These are phyloP conservation scores for Pantala flavescens DNA, from an alignment of 1,140 invertebrate species.

Conservation along the genomic window DNA sequence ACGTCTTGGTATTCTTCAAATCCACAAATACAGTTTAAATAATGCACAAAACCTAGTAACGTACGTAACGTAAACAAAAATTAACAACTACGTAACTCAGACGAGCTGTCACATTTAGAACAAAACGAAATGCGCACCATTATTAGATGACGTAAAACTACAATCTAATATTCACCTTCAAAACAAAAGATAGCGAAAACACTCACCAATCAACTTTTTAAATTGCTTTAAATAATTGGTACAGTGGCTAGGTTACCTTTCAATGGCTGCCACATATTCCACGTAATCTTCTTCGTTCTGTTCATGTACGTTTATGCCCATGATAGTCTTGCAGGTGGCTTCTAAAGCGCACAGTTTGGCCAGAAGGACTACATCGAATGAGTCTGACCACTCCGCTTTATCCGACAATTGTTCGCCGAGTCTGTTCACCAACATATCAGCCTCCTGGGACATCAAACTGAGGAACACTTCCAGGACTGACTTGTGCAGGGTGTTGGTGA, in stretches of 20 bases:
- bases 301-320: conserved; percentile 54
- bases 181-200: no score
- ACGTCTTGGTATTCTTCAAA: no score
- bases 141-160: no score
- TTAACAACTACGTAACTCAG: no score
- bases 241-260: conserved; percentile 32
- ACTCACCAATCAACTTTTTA: no score
- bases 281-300: conserved; percentile 42
- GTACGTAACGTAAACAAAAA: no score
- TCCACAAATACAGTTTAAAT: no score
- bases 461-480: conserved; percentile 56
- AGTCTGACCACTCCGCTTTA: conserved; percentile 33
- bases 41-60: no score
- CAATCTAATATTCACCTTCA: no score
- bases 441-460: conserved; percentile 37
- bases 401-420: conserved; percentile 44
- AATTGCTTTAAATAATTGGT: no score
- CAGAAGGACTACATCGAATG: conserved; percentile 47
- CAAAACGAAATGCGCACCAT: no score
- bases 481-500: conserved; percentile 71
- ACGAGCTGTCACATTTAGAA: no score
- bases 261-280: conserved; percentile 50
- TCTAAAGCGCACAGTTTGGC: conserved; percentile 54
- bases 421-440: conserved; percentile 47
- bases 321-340: conserved; percentile 54